Percentiles rank a stretch among this genome's conserved stretches.
phyloP scores from a whole-genome alignment of 2,797 vertebrate species.

The Pogonophryne albipinna region DNA sequence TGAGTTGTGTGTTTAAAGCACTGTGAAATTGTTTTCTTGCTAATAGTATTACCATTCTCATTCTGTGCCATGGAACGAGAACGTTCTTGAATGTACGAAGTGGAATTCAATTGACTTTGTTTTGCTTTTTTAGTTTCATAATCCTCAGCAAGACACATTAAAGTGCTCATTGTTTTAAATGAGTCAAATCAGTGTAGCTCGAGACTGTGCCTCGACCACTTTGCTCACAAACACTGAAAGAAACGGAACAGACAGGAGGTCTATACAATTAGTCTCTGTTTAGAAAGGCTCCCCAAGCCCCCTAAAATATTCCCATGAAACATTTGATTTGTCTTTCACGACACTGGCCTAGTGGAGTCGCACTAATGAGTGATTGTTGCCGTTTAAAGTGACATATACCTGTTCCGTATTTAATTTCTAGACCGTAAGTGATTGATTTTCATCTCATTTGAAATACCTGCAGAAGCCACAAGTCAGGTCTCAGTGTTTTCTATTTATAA shows the following conservation, averaged over 20 bases:
- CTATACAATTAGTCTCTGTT: not conserved
- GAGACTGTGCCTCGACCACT: not conserved
- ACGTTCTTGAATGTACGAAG: constrained; percentile 29
- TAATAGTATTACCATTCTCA: constrained; percentile 46
- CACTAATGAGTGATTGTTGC: not conserved
- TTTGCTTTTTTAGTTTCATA: constrained; percentile 46
- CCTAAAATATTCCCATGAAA: not conserved
- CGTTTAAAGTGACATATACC: not conserved
- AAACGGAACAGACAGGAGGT: not conserved
- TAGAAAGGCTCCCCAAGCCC: not conserved
- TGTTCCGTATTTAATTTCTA: not conserved
- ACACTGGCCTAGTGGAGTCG: not conserved
- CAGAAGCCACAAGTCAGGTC: too few species aligned
- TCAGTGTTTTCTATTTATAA: too few species aligned
- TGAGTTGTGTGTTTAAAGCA: constrained; percentile 48
- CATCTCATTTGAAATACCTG: not conserved
- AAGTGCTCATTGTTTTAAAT: constrained; percentile 17
- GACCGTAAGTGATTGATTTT: not conserved
- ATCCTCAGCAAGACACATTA: constrained; percentile 33
- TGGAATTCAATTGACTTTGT: constrained; percentile 53
- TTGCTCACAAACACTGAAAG: constrained; percentile 9
- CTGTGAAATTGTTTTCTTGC: constrained; percentile 53
- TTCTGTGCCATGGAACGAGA: constrained; percentile 38
- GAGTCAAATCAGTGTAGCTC: not conserved
- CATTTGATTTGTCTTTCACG: not conserved